A percentile compares a stretch with the other conserved stretches of the same genome.
These are phyloP conservation scores for Drosophila borealis DNA, from an alignment of 2,888 invertebrate genomes.

Conservation along the genomic window DNA sequence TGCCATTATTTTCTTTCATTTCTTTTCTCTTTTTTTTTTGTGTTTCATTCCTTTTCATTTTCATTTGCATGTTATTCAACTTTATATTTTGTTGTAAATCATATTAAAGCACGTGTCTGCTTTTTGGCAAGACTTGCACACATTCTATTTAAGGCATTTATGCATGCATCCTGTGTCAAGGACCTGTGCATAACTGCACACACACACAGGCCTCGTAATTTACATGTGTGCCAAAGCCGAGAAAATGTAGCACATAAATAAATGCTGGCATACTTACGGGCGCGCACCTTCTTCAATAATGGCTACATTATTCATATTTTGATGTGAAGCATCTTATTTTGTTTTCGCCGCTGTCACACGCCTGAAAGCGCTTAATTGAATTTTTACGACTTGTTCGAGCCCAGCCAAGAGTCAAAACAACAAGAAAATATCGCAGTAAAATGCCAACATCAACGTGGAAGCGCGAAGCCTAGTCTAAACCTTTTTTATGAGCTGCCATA, in stretches of 20 bases:
- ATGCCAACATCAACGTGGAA: slow-evolving; percentile 34
- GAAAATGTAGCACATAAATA: slow-evolving; percentile 37
- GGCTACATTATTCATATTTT: slow-evolving; percentile 48
- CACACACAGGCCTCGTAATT: slow-evolving; percentile 20
- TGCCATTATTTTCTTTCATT: background rate
- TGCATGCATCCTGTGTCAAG: slow-evolving; percentile 41
- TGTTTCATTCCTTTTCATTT: slow-evolving; percentile 30
- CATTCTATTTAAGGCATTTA: slow-evolving; percentile 36
- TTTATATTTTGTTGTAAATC: slow-evolving; percentile 26
- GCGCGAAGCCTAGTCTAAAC: slow-evolving; percentile 38
- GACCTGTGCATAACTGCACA: slow-evolving; percentile 1
- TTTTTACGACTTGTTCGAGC: slow-evolving; percentile 57
- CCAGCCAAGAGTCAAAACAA: slow-evolving; percentile 18
- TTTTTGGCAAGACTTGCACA: slow-evolving; percentile 41
- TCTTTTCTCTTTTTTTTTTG: too few species aligned
- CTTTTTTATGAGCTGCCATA: slow-evolving; percentile 68
- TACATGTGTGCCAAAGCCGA: slow-evolving; percentile 72
- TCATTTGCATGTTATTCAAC: slow-evolving; percentile 9
- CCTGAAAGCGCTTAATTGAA: slow-evolving; percentile 63
- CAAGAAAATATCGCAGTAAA: slow-evolving; percentile 56
- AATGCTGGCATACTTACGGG: slow-evolving; percentile 49
- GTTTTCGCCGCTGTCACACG: slow-evolving; percentile 22
- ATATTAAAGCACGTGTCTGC: slow-evolving; percentile 43
- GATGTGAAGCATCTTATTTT: slow-evolving; percentile 10
- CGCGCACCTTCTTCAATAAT: slow-evolving; percentile 29